Base-by-base conservation (phyloP, 2,797 vertebrate species). In the Phrynocephalus guinanensis region DNA sequence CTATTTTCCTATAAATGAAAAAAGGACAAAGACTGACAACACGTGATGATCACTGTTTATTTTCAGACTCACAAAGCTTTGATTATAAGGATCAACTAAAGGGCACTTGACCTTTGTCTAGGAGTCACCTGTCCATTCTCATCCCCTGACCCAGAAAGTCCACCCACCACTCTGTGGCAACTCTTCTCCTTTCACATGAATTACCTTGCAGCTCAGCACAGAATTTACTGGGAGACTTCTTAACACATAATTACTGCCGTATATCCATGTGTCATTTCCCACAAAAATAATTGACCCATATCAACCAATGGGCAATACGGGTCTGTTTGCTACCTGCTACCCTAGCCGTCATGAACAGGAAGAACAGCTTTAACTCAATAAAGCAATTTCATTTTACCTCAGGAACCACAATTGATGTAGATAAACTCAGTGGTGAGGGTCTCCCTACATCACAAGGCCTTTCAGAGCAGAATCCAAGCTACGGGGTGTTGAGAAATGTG, bases 341-440 rank as follows among this genome's bases (percentile, higher is more conserved):
- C 44, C 48, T 20, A 79, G 24, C 48, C 13, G 7, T 11, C 8
- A 38, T n/a, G 56, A 26, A 22, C 28, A 76, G 60, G 5, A 82
- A 82, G 33, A 50, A 79, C 3, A 81, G 38, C 28, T 81, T 68
- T 82, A 75, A 72, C 71, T 80, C 67, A 82, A 67, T 67, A 28
- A 66, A 67, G 38, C 70, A 60, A 75, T 75, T 73, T 66, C 67
- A 26, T 86, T 86, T 48, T 6, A 33, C 60, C 70, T 76, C 28
- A 80, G 56, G 78, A 80, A 18, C 22, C 28, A 5, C 22, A 67
- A 87, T 66, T 52, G n/a, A 68, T 30, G 63, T 28, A 67, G 15
- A 87, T 50, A 67, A 76, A 38, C 11, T 50, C n/a, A 56, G 44
- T 72, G 52, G 85, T 26, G 56, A 76, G 72, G 48, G 28, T 38